These are phyloP conservation scores for Invenusta paracnida DNA, from an alignment of 2,888 invertebrate genomes.

Conservation along the genomic window DNA sequence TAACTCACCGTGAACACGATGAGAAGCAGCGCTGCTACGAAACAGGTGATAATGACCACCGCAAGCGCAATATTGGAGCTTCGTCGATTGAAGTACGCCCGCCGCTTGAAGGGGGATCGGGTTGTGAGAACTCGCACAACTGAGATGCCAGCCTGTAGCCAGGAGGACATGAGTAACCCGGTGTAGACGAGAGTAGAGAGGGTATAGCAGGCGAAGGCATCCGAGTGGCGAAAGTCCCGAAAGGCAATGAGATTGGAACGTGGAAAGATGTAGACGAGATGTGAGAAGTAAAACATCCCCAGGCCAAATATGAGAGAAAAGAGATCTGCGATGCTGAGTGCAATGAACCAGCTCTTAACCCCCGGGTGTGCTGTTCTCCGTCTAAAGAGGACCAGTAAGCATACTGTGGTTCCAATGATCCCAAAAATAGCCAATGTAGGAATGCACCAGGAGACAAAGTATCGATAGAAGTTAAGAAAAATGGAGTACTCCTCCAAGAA, in stretches of 20 bases:
- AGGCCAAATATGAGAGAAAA: constrained; percentile 24
- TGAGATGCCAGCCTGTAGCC: constrained; percentile 41
- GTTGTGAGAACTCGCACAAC: constrained; percentile 28
- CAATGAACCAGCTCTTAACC: constrained; percentile 15
- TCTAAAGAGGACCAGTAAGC: background rate
- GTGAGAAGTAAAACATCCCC: background rate
- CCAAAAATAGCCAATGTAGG: constrained; percentile 17
- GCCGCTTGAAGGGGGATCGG: constrained; percentile 28
- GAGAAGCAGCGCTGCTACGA: constrained; percentile 11
- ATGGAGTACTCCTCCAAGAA: background rate
- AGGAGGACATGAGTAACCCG: constrained; percentile 32
- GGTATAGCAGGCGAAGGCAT: constrained; percentile 35
- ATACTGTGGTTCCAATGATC: constrained; percentile 7
- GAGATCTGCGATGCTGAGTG: constrained; percentile 10
- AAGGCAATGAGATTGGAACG: background rate
- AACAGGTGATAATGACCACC: background rate
- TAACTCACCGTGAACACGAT: constrained; percentile 2
- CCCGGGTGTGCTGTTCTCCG: constrained; percentile 8
- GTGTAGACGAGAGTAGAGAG: constrained; percentile 33
- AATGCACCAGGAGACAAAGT: constrained; percentile 23
- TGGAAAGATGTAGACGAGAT: constrained; percentile 14
- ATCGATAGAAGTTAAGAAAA: constrained; percentile 2
- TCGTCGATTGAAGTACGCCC: background rate
- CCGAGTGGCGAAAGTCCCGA: constrained; percentile 7
- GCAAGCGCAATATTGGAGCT: constrained; percentile 28